Evolutionary conservation across 2,113 vertebrate species (phyloP).

Genomic region (Apteryx mantelli): DNA sequence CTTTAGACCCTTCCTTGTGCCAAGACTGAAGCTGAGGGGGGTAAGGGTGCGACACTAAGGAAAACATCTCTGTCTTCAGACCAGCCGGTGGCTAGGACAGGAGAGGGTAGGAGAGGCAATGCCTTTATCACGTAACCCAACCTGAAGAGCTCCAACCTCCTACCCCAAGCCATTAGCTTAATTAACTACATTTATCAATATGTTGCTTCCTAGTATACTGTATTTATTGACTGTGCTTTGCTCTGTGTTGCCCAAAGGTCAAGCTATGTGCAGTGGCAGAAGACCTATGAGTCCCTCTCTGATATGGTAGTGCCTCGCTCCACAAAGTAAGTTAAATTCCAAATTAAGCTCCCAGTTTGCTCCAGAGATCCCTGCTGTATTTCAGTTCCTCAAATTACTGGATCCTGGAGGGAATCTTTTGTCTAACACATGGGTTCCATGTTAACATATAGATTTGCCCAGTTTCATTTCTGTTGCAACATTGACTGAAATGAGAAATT

Average conservation of each 20-base stretch:
- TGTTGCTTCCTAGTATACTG: not conserved
- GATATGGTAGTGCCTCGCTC: conserved; percentile 96
- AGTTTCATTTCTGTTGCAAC: not conserved
- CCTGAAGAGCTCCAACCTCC: not conserved
- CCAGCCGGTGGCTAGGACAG: not conserved
- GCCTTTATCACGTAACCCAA: not conserved
- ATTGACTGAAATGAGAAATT: not conserved
- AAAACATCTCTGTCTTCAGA: not conserved
- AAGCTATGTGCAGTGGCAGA: conserved; percentile 86
- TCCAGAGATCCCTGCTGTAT: not conserved
- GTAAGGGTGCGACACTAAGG: rapidly evolving
- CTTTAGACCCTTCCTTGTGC: not conserved
- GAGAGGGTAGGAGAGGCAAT: not conserved
- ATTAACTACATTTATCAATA: not conserved
- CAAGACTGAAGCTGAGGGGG: not conserved
- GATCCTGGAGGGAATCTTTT: not conserved
- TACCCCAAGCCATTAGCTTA: not conserved
- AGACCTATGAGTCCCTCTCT: conserved; percentile 91
- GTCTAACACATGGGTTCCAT: not conserved
- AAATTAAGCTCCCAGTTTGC: not conserved
- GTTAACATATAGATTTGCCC: not conserved
- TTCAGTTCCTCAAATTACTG: not conserved
- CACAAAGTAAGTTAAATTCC: conserved; percentile 86
- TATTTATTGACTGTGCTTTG: not conserved
- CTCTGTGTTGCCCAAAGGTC: conserved; percentile 74